These are phyloP conservation scores for Drosophila nikananu DNA, from an alignment of 1,140 invertebrate genomes.

Conservation along the genomic window DNA sequence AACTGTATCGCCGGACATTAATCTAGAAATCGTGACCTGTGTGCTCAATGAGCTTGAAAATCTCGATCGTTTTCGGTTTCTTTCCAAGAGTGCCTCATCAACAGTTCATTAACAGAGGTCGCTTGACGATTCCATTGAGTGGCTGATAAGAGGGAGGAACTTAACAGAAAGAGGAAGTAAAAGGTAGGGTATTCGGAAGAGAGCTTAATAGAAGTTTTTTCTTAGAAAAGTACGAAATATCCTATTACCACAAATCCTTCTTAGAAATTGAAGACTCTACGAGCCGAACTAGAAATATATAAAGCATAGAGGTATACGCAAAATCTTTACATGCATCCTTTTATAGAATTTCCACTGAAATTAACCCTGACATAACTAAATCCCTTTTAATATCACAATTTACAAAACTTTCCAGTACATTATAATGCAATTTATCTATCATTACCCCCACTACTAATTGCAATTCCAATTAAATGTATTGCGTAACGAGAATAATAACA, in stretches of 20 bases:
- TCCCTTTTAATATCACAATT: not conserved
- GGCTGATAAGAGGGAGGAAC: slow-evolving; percentile 8
- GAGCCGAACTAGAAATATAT: not conserved
- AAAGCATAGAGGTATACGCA: no score
- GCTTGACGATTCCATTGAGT: not conserved
- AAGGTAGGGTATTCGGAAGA: not conserved
- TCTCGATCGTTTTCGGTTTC: slow-evolving; percentile 25
- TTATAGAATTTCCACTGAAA: no score
- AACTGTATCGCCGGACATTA: slow-evolving; percentile 52
- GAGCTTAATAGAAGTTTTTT: not conserved
- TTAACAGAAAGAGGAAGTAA: slow-evolving; percentile 10
- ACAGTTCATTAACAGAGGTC: slow-evolving; percentile 51
- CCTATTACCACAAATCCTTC: no score
- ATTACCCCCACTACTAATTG: slow-evolving; percentile 13
- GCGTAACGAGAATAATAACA: slow-evolving; percentile 17
- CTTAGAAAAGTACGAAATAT: no score
- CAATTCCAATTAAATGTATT: slow-evolving; percentile 25
- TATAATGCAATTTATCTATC: slow-evolving; percentile 3
- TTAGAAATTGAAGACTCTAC: no score
- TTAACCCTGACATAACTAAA: not conserved
- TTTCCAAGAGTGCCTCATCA: slow-evolving; percentile 38
- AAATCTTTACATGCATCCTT: no score
- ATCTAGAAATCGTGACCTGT: slow-evolving; percentile 59
- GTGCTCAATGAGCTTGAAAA: slow-evolving; percentile 28
- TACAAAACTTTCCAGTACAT: not conserved